These are phyloP conservation scores for Arvicanthis niloticus DNA, from an alignment of 2,113 vertebrate genomes.

Conservation along the genomic window DNA sequence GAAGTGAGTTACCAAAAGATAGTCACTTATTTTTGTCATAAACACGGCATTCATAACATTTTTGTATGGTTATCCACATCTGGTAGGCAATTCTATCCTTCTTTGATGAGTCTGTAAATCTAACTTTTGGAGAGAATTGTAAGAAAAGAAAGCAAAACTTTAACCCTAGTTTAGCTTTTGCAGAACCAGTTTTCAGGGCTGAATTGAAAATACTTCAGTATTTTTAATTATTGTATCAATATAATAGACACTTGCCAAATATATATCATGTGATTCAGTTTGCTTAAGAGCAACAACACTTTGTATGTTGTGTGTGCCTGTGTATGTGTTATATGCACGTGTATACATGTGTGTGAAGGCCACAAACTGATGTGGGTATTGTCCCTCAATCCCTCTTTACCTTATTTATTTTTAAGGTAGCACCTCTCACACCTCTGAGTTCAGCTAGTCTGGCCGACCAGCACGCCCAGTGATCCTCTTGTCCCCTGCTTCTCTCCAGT, in stretches of 20 bases:
- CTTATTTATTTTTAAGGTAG: not conserved
- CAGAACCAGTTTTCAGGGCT: slow-evolving; percentile 45
- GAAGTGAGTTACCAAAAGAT: slow-evolving; percentile 31
- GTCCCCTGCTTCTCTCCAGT: not conserved
- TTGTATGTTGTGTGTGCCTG: not conserved
- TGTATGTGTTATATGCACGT: not conserved
- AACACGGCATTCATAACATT: slow-evolving; percentile 17
- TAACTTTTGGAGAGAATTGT: slow-evolving; percentile 36
- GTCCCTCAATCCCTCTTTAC: not conserved
- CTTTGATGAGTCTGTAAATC: slow-evolving; percentile 9
- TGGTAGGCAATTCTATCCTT: slow-evolving; percentile 30
- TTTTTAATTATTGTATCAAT: slow-evolving; percentile 48
- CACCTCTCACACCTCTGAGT: not conserved
- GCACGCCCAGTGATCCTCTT: not conserved
- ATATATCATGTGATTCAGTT: not conserved
- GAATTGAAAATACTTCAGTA: not conserved
- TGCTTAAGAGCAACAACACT: not conserved
- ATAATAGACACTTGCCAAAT: slow-evolving; percentile 33
- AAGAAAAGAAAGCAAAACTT: slow-evolving; percentile 24
- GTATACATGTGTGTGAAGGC: not conserved
- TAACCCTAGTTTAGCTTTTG: not conserved
- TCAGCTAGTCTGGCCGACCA: not conserved
- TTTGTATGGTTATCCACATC: not conserved
- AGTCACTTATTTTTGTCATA: slow-evolving; percentile 30
- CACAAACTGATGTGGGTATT: not conserved